Conservation (phyloP, 2,888 invertebrate genomes). For the Oligia latruncula region DNA sequence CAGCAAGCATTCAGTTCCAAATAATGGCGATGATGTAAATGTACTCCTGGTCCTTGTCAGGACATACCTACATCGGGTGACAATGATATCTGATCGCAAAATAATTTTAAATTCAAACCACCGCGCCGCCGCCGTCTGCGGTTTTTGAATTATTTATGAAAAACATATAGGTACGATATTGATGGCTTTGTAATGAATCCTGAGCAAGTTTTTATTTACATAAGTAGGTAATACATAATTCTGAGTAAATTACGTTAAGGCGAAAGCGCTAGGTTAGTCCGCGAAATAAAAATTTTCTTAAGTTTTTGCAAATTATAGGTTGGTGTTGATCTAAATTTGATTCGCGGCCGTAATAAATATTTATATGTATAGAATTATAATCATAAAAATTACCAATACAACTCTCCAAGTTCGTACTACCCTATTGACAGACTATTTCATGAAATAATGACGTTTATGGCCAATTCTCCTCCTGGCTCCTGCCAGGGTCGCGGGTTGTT, state of each 20-base stretch:
- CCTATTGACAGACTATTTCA: too few relatives aligned
- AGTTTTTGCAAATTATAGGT: too few relatives aligned
- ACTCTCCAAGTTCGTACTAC: too few relatives aligned
- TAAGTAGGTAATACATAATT: neutral
- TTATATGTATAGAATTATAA: too few relatives aligned
- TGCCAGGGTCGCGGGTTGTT: too few relatives aligned
- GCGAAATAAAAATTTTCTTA: too few relatives aligned
- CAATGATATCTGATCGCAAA: slow-evolving; percentile 23
- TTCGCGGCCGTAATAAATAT: too few relatives aligned
- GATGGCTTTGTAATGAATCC: neutral
- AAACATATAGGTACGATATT: neutral
- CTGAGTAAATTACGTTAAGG: neutral
- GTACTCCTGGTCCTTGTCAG: neutral
- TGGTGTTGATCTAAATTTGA: too few relatives aligned
- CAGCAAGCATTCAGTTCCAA: neutral
- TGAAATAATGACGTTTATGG: too few relatives aligned
- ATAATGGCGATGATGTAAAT: neutral
- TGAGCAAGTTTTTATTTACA: neutral
- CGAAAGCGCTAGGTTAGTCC: neutral
- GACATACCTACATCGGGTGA: neutral
- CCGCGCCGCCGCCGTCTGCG: neutral
- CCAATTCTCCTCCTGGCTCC: too few relatives aligned
- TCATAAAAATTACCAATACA: too few relatives aligned
- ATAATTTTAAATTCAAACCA: slow-evolving; percentile 25
- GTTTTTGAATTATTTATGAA: slow-evolving; percentile 30